Evolutionary conservation across 2,113 vertebrate species (phyloP).

Genomic region (Progne subis): DNA sequence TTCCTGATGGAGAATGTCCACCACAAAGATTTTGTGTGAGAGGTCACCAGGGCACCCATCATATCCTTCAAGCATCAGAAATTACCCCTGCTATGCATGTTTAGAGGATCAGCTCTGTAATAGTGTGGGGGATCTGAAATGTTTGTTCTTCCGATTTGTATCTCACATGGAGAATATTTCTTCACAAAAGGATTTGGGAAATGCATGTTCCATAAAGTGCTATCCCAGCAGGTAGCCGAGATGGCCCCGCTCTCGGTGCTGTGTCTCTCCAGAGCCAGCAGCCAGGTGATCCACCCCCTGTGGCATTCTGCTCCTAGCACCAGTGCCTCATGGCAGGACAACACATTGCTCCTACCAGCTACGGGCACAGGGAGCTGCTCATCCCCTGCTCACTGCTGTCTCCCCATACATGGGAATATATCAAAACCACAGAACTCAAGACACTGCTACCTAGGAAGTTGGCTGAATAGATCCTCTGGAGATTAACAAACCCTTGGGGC

Average conservation of each 20-base stretch:
- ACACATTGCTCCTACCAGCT: background rate
- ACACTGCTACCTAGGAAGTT: background rate
- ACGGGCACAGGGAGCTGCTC: fast-evolving
- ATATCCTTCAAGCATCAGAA: background rate
- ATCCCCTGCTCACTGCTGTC: background rate
- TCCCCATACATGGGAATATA: background rate
- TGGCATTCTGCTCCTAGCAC: background rate
- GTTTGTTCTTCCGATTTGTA: fast-evolving
- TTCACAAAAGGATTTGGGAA: background rate
- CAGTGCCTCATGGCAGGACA: background rate
- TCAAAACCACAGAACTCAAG: background rate
- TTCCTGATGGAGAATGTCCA: background rate
- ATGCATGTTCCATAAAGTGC: fast-evolving
- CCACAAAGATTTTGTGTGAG: background rate
- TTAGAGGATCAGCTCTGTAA: background rate
- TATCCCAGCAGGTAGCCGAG: background rate
- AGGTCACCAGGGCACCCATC: background rate
- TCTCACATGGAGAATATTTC: background rate
- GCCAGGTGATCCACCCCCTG: background rate
- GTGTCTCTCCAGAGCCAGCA: background rate
- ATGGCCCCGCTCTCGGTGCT: background rate
- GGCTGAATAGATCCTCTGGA: background rate
- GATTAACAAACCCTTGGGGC: background rate
- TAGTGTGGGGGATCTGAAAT: fast-evolving
- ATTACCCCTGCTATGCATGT: background rate